Percentiles rank a stretch among this genome's conserved stretches.
Evolutionary conservation across 2,797 vertebrate genomes (phyloP).

Genomic region (Gallirallus australis): DNA sequence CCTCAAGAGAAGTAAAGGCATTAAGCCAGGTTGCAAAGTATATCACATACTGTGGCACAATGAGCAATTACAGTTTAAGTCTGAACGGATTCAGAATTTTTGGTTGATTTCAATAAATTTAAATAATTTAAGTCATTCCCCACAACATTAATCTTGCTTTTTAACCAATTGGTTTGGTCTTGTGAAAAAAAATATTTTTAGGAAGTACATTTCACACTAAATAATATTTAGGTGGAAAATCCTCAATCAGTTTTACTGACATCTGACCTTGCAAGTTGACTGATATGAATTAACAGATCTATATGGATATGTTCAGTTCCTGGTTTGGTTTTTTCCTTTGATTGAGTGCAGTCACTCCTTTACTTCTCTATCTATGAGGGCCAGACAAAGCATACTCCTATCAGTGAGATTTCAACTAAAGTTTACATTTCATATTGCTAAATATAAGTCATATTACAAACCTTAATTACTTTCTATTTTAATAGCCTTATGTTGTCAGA

Average conservation of each 20-base stretch:
- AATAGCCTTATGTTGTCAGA: neutral
- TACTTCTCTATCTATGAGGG: neutral
- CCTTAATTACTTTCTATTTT: neutral
- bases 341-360: neutral
- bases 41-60: neutral
- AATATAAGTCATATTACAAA: neutral
- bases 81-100: neutral
- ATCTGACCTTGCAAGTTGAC: neutral
- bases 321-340: neutral
- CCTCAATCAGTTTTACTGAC: neutral
- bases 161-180: neutral
- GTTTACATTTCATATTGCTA: neutral
- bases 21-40: neutral
- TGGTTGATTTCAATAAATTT: neutral
- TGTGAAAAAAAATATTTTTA: neutral
- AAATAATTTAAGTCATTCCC: neutral
- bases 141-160: neutral
- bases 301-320: no score
- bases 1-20: neutral
- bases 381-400: neutral
- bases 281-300: neutral
- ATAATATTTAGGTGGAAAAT: neutral
- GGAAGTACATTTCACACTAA: neutral
- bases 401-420: neutral
- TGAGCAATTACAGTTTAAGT: neutral